phyloP scores from a whole-genome alignment of 2,113 vertebrate genomes.

The Chunga burmeisteri region DNA sequence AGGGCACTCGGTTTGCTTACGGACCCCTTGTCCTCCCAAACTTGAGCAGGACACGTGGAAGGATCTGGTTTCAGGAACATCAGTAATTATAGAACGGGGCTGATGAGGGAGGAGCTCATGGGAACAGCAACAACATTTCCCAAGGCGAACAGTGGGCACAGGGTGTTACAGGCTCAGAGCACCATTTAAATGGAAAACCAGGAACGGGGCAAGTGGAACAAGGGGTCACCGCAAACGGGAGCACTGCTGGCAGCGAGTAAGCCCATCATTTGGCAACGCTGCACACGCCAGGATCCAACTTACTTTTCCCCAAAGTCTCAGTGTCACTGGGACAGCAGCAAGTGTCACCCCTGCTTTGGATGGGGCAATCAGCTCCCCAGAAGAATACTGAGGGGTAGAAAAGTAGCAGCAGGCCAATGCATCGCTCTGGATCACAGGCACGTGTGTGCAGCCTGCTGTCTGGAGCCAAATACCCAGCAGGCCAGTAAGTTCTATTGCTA shows the following conservation, averaged over 20 bases:
- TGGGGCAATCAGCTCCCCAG: background rate
- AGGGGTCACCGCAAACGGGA: background rate
- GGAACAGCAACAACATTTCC: background rate
- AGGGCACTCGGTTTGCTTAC: background rate
- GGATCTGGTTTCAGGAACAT: conserved; percentile 54
- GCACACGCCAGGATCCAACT: background rate
- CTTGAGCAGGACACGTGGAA: background rate
- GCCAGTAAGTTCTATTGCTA: background rate
- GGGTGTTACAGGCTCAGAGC: background rate
- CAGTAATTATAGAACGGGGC: conserved; percentile 58
- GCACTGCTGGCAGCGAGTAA: background rate
- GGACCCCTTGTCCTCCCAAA: background rate
- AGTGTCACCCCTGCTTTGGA: background rate
- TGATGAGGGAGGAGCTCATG: background rate
- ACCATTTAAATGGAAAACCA: background rate
- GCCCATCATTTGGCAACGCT: background rate
- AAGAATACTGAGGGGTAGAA: background rate
- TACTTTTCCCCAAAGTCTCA: background rate
- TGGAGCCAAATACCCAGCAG: background rate
- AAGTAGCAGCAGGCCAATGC: background rate
- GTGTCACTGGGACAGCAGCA: background rate
- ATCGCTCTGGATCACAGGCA: background rate
- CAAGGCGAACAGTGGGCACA: background rate
- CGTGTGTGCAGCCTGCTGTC: fast-evolving
- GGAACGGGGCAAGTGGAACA: background rate